Conservation (phyloP, 2,797 vertebrate species). For the Hypotaenidia philippensis region DNA sequence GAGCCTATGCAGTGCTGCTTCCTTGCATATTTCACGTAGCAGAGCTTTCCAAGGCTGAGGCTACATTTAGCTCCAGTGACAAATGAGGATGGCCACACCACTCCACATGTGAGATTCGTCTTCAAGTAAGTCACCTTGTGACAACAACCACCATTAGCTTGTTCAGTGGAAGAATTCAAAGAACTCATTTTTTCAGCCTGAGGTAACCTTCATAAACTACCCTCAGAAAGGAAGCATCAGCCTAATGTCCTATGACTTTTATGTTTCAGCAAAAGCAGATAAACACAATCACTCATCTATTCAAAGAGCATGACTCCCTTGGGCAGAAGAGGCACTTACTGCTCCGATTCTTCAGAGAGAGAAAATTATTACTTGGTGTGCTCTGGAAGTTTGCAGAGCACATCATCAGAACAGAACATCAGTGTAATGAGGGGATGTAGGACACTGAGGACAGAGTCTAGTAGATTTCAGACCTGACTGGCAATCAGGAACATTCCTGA, state of each 20-base stretch:
- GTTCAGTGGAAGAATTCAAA: neutral
- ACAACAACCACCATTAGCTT: neutral
- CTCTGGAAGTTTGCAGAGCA: neutral
- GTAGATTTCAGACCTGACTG: neutral
- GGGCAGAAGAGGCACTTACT: slow-evolving; percentile 26
- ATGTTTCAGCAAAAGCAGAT: neutral
- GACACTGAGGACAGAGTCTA: neutral
- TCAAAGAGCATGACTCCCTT: neutral
- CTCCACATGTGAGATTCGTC: neutral
- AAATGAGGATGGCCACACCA: neutral
- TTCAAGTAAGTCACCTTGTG: neutral
- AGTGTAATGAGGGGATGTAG: neutral
- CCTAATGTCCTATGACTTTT: neutral
- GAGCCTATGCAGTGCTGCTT: neutral
- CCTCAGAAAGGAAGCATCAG: neutral
- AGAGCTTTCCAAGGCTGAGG: neutral
- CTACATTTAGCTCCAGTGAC: neutral
- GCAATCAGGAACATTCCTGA: neutral
- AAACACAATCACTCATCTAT: neutral
- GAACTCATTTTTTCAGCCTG: slow-evolving; percentile 8
- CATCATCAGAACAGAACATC: neutral
- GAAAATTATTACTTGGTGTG: fast-evolving
- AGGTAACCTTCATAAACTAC: neutral
- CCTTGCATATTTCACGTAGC: neutral
- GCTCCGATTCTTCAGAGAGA: neutral